These are phyloP conservation scores for Reticulitermes lucifugus DNA, from an alignment of 2,888 invertebrate genomes.

Conservation along the genomic window DNA sequence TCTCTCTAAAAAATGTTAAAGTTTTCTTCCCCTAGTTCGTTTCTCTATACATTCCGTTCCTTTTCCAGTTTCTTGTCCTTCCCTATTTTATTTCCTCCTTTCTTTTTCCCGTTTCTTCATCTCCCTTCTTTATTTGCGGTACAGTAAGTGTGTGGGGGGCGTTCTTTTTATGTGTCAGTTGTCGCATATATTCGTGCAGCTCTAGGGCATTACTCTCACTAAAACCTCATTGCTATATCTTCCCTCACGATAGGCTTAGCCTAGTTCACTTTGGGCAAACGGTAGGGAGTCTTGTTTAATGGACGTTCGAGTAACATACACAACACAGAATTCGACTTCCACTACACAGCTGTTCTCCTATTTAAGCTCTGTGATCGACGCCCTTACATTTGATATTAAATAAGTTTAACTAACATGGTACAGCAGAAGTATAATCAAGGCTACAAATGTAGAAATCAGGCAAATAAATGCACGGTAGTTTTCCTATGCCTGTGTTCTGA, in stretches of 20 bases:
- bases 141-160: background rate
- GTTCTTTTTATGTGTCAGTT: background rate
- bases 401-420: no score
- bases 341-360: background rate
- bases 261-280: background rate
- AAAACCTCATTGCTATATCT: no score
- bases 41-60: background rate
- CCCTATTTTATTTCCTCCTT: background rate
- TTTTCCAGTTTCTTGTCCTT: background rate
- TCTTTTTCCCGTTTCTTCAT: background rate
- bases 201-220: no score
- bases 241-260: background rate
- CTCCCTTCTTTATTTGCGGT: constrained; percentile 10
- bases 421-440: no score
- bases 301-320: background rate
- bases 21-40: background rate
- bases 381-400: no score
- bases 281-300: background rate
- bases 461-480: no score
- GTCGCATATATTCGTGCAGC: no score
- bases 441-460: no score
- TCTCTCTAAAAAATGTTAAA: constrained; percentile 37
- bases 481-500: no score
- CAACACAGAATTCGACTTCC: background rate
- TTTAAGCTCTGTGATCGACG: no score